Evolutionary conservation across 2,888 invertebrate genomes (phyloP), one percentile per base, ranked within the genome.

Genomic region (Steromphala cineraria): DNA sequence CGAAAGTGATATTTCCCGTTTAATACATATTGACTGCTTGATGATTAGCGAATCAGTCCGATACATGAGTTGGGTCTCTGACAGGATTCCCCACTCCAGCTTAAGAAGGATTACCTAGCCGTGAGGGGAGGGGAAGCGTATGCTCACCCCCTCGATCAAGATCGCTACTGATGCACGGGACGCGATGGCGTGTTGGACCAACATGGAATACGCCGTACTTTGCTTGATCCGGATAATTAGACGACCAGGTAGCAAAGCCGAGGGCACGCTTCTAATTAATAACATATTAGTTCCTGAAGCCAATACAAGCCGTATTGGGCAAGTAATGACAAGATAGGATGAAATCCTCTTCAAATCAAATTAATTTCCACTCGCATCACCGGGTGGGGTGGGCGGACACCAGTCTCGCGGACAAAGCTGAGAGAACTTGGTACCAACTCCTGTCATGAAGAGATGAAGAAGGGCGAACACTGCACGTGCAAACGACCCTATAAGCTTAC

Each of bases 331-430:
- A 36, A 74, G 46, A 74, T 74, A 40, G 46, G 40, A 21, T 46
- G n/a, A 74, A 74, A 74, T 74, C 71, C 71, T 74, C 71, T 74
- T 52, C 52, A 52, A 75, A 52, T 75, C 75, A 75, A 75, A 75
- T 75, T 75, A 75, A 75, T 75, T 75, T 52, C 46, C 52, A 75
- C 40, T 75, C 15, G 75, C 52, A n/a, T 75, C 21, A 24, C 52
- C 46, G 52, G 75, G 52, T 46, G 75, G 19, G n/a, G 40, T 21
- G 24, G 46, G 52, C 52, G 24, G 52, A 52, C 52, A 75, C 13
- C 4, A 28, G 28, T 19, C 13, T 15, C n/a, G 19, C 19, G 19
- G 7, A 46, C 75, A 52, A 75, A 52, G 52, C 52, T 10, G 8
- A 52, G 52, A 21, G 28, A 19, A 36, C 28, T 5, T 67, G 4